Percentiles rank a stretch among this genome's conserved stretches.
Evolutionary conservation across 2,888 invertebrate species (phyloP).

Genomic region (Cephonodes hylas): DNA sequence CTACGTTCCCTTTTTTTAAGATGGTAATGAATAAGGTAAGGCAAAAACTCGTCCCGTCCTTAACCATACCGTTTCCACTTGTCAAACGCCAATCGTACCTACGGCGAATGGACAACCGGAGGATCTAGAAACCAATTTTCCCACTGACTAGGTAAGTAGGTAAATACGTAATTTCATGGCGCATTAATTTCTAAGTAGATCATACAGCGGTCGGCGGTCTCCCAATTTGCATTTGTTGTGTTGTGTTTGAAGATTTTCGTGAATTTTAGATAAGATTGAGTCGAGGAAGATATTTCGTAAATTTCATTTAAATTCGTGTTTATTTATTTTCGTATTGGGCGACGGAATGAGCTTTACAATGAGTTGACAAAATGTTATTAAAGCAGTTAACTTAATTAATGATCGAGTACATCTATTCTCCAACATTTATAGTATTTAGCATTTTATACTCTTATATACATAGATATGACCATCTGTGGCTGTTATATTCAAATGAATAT

Average conservation of each 20-base stretch:
- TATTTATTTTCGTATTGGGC: background rate
- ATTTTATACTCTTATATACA: too few relatives aligned
- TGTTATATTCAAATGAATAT: too few relatives aligned
- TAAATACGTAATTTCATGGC: conserved; percentile 76
- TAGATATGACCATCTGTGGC: too few relatives aligned
- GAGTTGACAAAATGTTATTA: background rate
- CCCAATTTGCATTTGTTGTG: conserved; percentile 50
- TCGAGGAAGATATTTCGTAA: background rate
- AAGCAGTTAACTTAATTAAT: too few relatives aligned
- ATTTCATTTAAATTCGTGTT: background rate
- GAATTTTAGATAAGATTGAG: background rate
- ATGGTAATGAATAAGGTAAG: background rate
- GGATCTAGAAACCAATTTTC: conserved; percentile 72
- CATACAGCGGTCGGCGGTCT: conserved; percentile 46
- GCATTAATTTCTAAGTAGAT: conserved; percentile 68
- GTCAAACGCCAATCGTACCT: conserved; percentile 64
- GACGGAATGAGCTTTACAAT: background rate
- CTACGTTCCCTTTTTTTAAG: too few relatives aligned
- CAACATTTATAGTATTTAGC: too few relatives aligned
- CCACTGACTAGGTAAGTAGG: conserved; percentile 74
- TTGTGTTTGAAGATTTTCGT: conserved; percentile 19
- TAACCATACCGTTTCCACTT: conserved; percentile 21
- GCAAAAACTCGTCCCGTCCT: background rate
- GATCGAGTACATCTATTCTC: too few relatives aligned
- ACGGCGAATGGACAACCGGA: conserved; percentile 60